phyloP scores from a whole-genome alignment of 2,888 invertebrate genomes.

The Pollenia labialis region DNA sequence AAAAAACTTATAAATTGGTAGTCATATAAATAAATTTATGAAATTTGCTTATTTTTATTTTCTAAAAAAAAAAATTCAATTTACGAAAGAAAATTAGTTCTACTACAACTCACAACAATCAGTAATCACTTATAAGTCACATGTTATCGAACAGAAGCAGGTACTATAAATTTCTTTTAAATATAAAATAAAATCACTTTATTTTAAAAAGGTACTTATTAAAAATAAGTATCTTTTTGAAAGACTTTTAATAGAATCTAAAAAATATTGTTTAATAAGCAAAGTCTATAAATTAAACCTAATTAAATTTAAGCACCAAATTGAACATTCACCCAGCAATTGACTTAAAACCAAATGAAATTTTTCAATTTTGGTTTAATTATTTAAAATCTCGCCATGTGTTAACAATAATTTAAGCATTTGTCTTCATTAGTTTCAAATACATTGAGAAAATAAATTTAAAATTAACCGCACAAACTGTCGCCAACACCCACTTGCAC shows the following conservation, averaged over 20 bases:
- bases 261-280: background rate
- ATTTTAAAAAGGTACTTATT: background rate
- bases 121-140: background rate
- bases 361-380: background rate
- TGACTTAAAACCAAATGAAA: background rate
- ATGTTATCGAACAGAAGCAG: background rate
- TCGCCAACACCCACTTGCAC: background rate
- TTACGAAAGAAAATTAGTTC: background rate
- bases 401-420: slow-evolving; percentile 16
- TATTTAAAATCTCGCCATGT: slow-evolving; percentile 9
- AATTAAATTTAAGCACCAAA: slow-evolving; percentile 6
- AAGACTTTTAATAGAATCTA: background rate
- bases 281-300: background rate
- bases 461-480: slow-evolving; percentile 22
- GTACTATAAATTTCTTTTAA: background rate
- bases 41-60: background rate
- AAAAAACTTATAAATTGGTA: slow-evolving; percentile 10
- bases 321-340: background rate
- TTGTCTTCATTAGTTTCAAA: slow-evolving; percentile 26
- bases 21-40: slow-evolving; percentile 3
- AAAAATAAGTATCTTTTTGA: background rate
- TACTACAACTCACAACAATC: background rate
- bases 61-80: slow-evolving; percentile 7
- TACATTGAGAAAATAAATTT: background rate
- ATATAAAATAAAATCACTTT: background rate